Evolutionary conservation across 2,113 vertebrate genomes (phyloP), one percentile per base, ranked within the genome.

Genomic region (Myodes glareolus): DNA sequence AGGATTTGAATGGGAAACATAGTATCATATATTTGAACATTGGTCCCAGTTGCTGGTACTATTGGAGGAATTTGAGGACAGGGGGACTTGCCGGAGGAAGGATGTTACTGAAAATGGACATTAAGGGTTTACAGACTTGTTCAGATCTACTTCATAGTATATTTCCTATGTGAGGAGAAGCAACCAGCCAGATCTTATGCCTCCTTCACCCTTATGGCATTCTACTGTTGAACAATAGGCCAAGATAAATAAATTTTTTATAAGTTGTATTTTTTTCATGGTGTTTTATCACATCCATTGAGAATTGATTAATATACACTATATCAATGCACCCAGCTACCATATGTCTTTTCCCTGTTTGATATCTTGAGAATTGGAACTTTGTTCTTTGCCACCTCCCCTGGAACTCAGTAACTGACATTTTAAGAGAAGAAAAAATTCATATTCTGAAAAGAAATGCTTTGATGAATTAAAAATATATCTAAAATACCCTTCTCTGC

Each of bases 381-480:
- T 73, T 63, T 73, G 23, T 2, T 31, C 8, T 96, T 72, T 76
- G 39, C 14, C 23, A 45, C 13, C 3, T 92, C n/a, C 39, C 17
- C 50, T 78, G 17, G 19, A 95, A 88, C 29, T 93, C 16, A 9
- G 5, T 91, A 65, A 91, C 31, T 36, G 0, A 36, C 70, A 36
- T 16, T 93, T 14, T 65, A 80, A 85, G 77, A 90, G 27, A 92
- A 13, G 1, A 94, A 68, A 94, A 61, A 27, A 33, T 1, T 61
- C 47, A 50, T 67, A 42, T 23, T 45, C 70, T 39, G 81, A 21
- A 58, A 16, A 89, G n/a, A 29, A 33, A 42, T 58, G 31, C 13
- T 21, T 58, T 73, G 33, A 92, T 92, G 42, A 93, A 23, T 73
- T 88, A 88, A 93, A 88, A 94, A 65, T 61, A 80, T 89, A 45